A percentile compares a stretch with the other conserved stretches of the same genome.
These are phyloP conservation scores for Amiota mariae DNA, from an alignment of 2,888 invertebrate genomes.

Conservation along the genomic window DNA sequence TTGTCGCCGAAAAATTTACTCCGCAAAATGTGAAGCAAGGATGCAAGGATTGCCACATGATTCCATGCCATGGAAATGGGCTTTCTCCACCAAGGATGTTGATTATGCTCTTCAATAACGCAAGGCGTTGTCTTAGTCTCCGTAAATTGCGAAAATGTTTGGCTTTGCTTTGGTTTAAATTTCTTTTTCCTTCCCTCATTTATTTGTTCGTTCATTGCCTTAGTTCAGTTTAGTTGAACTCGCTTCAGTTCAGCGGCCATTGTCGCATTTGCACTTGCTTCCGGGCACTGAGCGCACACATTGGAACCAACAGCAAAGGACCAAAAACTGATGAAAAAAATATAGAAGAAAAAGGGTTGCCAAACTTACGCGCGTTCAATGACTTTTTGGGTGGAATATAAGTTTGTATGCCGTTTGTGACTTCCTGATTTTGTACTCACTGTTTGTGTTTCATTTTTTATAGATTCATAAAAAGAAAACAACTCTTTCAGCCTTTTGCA, in stretches of 20 bases:
- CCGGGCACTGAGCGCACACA: not conserved
- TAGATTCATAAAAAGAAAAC: slow-evolving; percentile 48
- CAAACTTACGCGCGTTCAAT: slow-evolving; percentile 47
- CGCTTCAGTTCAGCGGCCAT: slow-evolving; percentile 31
- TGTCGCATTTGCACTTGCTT: slow-evolving; percentile 45
- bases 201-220: not conserved
- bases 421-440: slow-evolving; percentile 34
- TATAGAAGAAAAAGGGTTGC: slow-evolving; percentile 18
- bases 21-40: slow-evolving; percentile 34
- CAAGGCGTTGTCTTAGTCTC: slow-evolving; percentile 33
- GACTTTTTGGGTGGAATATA: slow-evolving; percentile 42
- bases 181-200: no score
- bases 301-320: not conserved
- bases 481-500: slow-evolving; percentile 34
- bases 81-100: not conserved
- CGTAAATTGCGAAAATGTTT: slow-evolving; percentile 22
- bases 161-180: slow-evolving; percentile 17
- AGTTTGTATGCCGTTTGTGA: no score
- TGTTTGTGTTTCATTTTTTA: slow-evolving; percentile 39
- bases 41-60: not conserved
- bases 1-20: slow-evolving; percentile 43
- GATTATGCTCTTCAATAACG: not conserved
- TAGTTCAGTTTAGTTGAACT: slow-evolving; percentile 34
- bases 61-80: no score
- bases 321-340: not conserved